Evolutionary conservation across 2,113 vertebrate species (phyloP), one percentile per base, ranked within the genome.

Genomic region (Lonchura striata): DNA sequence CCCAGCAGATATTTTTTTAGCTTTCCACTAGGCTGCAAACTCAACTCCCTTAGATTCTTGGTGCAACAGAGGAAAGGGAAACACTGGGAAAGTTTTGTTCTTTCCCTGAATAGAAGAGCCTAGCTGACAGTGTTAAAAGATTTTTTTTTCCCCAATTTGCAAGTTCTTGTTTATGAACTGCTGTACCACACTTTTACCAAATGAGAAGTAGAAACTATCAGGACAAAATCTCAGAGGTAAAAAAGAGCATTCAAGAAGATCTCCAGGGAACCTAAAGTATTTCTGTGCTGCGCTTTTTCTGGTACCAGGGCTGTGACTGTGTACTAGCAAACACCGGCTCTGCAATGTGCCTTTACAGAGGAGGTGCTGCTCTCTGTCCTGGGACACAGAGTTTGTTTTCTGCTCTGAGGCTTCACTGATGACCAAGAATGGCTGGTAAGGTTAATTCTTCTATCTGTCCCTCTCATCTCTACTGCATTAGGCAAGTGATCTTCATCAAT

Each of bases 1-100:
- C 16, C 22, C 47, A 78, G 30, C n/a, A 86, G 27, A 53, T 64
- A 42, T 42, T 69, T 82, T 82, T 88, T 81, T 52, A 69, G 63
- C 47, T 94, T 87, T 79, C 37, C 44, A 71, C 17, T 8, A 75
- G 56, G 64, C 33, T 93, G 33, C 27, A 90, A 47, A 56, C 76
- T 69, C 56, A 82, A 63, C 11, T 94, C 64, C 78, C 70, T 57
- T 11, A 88, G 39, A 74, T 54, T 90, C 80, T 70, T 63, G 39
- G 24, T 77, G 33, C 80, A 85, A 20, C 9, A 53, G 57, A 64
- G 21, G 21, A 74, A 84, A 81, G 33, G 27, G 27, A 15, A 22
- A 90, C 15, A 24, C 81, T 59, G 78, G 82, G 50, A 91, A 94
- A 94, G 27, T 63, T 90, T 70, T 65, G 33, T 35, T 61, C 42